Evolutionary conservation across 2,888 invertebrate species (phyloP), one percentile per base, ranked within the genome.

Genomic region (Thecocarcelia acutangulata): DNA sequence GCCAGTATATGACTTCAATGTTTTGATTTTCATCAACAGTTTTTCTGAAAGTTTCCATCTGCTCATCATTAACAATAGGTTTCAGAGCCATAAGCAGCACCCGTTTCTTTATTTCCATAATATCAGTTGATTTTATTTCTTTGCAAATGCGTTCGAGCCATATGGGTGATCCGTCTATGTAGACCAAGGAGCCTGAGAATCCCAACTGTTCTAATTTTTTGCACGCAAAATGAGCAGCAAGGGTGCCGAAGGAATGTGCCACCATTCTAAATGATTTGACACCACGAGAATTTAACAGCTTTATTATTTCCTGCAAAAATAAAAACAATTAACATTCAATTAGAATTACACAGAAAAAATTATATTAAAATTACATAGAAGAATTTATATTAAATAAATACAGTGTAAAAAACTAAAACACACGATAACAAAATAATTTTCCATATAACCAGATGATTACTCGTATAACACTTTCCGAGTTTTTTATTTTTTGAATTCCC

Each of bases 191-290:
- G 0, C 82, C 82, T 3, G 24, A 6, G 54, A 75, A 82, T 12
- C 82, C 82, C 3, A 44, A 42, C 0, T 59, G 59, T 68, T 82
- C 82, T 6, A 82, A 64, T 42, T 56, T 12, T 64, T 68, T 69
- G 1, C 40, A 15, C 0, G 58, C 33, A 40, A 66, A 46, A 11
- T 82, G 78, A 19, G 64, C 79, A 2, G 75, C 33, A 11, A 79
- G 50, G 17, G 54, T 58, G 4, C 82, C 82, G 42, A 75, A 70
- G 0, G 82, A 82, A 21, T 82, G 79, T 6, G 74, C 82, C 0
- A 79, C 58, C 8, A 82, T 70, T 66, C 48, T 69, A 46, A 82
- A 82, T n/a, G 13, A 64, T 54, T 75, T 82, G 1, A 11, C 24
- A 2, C 69, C 40, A 8, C 44, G 61, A 8, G 13, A n/a, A n/a